Evolutionary conservation across 2,113 vertebrate genomes (phyloP).

Genomic region (Pandion haliaetus): DNA sequence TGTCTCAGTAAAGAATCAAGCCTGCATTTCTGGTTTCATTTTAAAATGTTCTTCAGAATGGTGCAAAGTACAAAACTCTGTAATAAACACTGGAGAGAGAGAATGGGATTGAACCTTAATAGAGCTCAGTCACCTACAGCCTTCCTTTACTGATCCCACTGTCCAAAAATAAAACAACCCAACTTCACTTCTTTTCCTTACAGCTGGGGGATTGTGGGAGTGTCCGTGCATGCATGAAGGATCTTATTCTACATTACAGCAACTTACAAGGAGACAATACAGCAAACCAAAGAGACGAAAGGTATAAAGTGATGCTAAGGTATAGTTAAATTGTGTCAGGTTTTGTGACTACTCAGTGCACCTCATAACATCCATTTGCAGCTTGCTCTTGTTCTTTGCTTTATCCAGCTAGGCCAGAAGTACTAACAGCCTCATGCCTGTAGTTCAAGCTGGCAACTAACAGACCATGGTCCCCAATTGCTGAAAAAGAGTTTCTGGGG

Average conservation of each 20-base stretch:
- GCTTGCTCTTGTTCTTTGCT: background rate
- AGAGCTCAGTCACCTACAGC: background rate
- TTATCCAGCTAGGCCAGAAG: background rate
- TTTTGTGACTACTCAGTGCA: background rate
- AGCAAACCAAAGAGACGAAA: background rate
- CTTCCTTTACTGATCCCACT: background rate
- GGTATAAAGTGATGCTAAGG: background rate
- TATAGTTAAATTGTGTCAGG: background rate
- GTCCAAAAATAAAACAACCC: background rate
- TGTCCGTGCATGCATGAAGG: rapidly evolving
- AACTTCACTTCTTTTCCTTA: background rate
- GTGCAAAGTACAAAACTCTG: background rate
- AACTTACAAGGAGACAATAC: background rate
- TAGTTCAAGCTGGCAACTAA: background rate
- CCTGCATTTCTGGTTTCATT: background rate
- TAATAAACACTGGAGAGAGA: background rate
- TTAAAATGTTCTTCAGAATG: background rate
- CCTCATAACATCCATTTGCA: background rate
- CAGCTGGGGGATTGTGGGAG: background rate
- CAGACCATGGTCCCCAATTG: background rate
- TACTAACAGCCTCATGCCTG: background rate
- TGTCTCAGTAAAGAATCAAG: background rate
- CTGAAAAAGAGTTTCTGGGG: background rate
- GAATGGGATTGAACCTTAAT: background rate
- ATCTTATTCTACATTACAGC: background rate